Conservation (phyloP, 2,888 invertebrate species). For the Cacoxenus indagator region DNA sequence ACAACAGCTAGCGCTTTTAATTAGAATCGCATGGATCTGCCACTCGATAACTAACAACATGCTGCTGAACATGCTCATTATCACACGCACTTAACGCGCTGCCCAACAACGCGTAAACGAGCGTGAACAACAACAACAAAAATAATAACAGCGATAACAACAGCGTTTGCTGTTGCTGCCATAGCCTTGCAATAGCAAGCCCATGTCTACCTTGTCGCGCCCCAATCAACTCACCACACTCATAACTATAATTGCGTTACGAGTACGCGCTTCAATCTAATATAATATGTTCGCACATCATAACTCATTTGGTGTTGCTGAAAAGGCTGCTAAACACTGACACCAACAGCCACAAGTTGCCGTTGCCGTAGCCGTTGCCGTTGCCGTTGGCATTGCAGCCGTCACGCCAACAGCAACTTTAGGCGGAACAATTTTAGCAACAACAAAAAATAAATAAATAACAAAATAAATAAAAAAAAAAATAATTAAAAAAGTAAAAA, state of each 20-base stretch:
- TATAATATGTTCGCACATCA: slow-evolving; percentile 60
- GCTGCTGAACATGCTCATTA: slow-evolving; percentile 51
- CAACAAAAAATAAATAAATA: too few species aligned
- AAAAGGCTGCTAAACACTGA: slow-evolving; percentile 1
- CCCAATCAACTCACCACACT: not conserved
- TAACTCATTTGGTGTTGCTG: slow-evolving; percentile 42
- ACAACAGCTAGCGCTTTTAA: not conserved
- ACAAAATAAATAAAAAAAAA: too few species aligned
- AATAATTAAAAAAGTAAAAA: too few species aligned
- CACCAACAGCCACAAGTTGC: not conserved
- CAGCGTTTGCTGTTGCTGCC: not conserved
- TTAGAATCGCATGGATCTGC: not conserved
- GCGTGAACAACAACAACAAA: not conserved
- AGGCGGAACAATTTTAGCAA: too few species aligned
- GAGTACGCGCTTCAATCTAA: slow-evolving; percentile 38
- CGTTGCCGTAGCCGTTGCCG: not conserved
- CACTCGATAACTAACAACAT: not conserved
- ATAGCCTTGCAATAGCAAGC: not conserved
- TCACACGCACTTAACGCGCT: slow-evolving; percentile 47
- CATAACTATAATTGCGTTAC: slow-evolving; percentile 38
- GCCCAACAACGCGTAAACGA: not conserved
- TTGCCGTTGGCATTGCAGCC: too few species aligned
- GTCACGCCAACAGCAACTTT: slow-evolving; percentile 14
- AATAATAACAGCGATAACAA: slow-evolving; percentile 3
- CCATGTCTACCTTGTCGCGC: not conserved